Conservation (phyloP, 2,113 vertebrate species). For the Microtus ochrogaster region DNA sequence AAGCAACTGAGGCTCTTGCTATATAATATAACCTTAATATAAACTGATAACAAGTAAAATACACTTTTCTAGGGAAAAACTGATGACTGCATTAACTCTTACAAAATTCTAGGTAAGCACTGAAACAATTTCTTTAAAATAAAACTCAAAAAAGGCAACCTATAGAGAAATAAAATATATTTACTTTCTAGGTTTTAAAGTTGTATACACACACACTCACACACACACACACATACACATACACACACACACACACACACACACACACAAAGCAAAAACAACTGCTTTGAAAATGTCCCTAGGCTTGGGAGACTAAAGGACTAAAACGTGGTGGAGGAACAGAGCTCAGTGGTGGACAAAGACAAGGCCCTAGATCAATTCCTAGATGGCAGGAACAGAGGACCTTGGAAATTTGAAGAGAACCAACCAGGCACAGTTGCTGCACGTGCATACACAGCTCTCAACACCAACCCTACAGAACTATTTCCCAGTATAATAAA, state of each 20-base stretch:
- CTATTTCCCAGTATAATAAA: conserved; percentile 70
- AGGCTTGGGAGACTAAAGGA: background rate
- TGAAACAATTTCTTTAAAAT: conserved; percentile 40
- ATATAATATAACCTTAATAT: conserved; percentile 10
- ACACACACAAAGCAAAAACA: background rate
- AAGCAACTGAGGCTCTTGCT: background rate
- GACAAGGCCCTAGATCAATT: background rate
- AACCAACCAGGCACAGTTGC: background rate
- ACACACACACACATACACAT: background rate
- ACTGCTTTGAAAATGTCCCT: background rate
- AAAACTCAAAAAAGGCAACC: background rate
- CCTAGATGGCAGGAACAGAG: background rate
- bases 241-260: too few species aligned
- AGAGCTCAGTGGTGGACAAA: background rate
- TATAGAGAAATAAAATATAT: conserved; percentile 30
- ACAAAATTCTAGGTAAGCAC: conserved; percentile 29
- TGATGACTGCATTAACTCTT: conserved; percentile 3
- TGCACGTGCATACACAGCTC: background rate
- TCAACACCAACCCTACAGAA: background rate
- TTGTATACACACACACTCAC: background rate
- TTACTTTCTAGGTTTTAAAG: background rate
- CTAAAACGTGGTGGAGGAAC: background rate
- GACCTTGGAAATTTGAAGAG: background rate
- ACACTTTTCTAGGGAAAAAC: conserved; percentile 11
- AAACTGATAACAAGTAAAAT: background rate